Conservation (phyloP, 2,113 vertebrate species). For the Elanus axillaris region DNA sequence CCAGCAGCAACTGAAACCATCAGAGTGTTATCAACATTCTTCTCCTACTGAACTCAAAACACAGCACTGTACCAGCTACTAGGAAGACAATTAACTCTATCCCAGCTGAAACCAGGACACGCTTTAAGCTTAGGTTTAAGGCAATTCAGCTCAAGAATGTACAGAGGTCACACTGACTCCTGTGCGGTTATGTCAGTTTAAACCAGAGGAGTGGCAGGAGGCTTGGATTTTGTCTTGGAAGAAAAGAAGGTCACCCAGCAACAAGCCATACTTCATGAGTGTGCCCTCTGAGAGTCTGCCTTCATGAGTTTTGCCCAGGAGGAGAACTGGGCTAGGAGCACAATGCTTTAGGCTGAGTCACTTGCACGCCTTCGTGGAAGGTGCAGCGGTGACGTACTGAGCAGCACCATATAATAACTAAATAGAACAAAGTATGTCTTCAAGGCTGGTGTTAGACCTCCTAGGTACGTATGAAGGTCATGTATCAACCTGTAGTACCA, state of each 20-base stretch:
- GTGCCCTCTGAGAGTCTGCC: background rate
- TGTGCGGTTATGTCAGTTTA: background rate
- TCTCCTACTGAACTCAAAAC: too few species aligned
- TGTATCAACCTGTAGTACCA: background rate
- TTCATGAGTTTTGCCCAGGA: background rate
- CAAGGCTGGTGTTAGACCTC: background rate
- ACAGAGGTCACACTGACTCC: background rate
- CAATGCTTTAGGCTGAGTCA: background rate
- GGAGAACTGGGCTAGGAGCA: background rate
- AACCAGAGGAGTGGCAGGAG: background rate
- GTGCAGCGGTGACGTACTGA: accelerated
- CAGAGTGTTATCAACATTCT: too few species aligned
- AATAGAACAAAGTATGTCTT: background rate
- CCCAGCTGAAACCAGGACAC: too few species aligned
- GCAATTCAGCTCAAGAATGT: background rate
- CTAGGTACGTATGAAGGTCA: accelerated
- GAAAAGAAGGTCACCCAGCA: background rate
- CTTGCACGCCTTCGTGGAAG: background rate
- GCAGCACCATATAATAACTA: background rate
- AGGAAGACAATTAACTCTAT: too few species aligned
- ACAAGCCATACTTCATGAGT: background rate
- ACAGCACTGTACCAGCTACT: too few species aligned
- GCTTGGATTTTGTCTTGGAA: background rate
- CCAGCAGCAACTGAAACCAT: too few species aligned
- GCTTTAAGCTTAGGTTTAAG: background rate